Base-by-base conservation (phyloP, 2,888 invertebrate genomes). In the Papilio elwesi region DNA sequence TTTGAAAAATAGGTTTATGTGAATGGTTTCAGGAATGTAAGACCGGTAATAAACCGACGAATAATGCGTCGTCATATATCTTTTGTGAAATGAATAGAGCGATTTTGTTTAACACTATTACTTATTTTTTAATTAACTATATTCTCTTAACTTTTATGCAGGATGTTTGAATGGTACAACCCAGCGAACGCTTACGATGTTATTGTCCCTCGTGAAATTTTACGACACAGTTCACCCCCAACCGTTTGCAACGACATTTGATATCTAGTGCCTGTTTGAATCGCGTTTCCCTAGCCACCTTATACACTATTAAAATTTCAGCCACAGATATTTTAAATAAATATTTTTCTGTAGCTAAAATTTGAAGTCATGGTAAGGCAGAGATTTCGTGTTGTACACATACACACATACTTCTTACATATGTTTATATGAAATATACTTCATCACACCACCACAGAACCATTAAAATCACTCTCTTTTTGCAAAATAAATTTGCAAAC, bases 121-220 rank as follows among this genome's bases (percentile, higher is more conserved):
- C 1, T n/a, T n/a, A n/a, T 49, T 49, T 48, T 11, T 49, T 12
- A 49, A 15, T 52, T 15, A 52, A 9, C n/a, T 15, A 52, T 53
- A 8, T 53, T 36, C 38, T 13, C 38, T 38, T 59, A 59, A 74
- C 77, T 80, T 77, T 73, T 75, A 76, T 74, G 74, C 75, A 36
- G 65, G 53, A 38, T 71, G 57, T 73, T 71, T 74, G 53, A 15
- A 53, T 47, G 26, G 47, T 70, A 48, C 26, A 49, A 26, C 26
- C 26, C 26, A 51, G n/a, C 49, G 48, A 68, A 71, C 55, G 66
- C 70, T 26, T 62, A 49, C 74, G 72, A 76, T 74, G 76, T 76
- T 76, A 77, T 76, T 75, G 75, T 75, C 72, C 68, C 59, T 76
- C 76, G 71, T 77, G 74, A 77, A 77, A 75, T 77, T 77, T 77